Conservation (phyloP, 1,140 invertebrate species). For the Mercenaria mercenaria region DNA sequence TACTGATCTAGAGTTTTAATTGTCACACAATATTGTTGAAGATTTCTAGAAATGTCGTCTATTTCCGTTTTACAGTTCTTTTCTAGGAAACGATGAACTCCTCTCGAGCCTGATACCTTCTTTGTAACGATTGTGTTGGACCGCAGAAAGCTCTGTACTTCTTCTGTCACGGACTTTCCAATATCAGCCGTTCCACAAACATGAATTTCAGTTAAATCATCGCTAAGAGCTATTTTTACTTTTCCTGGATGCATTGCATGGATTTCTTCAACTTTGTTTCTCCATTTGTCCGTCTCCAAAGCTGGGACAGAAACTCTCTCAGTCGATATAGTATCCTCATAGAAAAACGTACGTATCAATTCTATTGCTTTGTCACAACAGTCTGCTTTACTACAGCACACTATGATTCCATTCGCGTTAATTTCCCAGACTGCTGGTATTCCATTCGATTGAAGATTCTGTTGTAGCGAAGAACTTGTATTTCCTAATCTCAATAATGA, state of each 20-base stretch:
- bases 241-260: not conserved
- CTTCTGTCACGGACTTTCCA: not conserved
- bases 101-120: not conserved
- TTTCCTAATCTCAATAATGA: not conserved
- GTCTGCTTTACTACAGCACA: not conserved
- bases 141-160: not conserved
- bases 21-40: not conserved
- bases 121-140: not conserved
- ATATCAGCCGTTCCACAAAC: not conserved
- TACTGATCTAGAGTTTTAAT: not conserved
- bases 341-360: not conserved
- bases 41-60: not conserved
- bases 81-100: not conserved
- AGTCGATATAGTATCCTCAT: not conserved
- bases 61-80: not conserved
- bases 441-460: not conserved
- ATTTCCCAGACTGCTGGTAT: not conserved
- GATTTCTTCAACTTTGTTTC: not conserved
- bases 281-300: not conserved
- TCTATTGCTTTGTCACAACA: not conserved
- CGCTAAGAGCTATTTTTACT: not conserved
- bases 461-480: not conserved
- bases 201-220: not conserved
- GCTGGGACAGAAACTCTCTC: not conserved
- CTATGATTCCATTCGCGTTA: not conserved